Base-by-base conservation (phyloP, 2,888 invertebrate species). In the Limnephilus auricula region DNA sequence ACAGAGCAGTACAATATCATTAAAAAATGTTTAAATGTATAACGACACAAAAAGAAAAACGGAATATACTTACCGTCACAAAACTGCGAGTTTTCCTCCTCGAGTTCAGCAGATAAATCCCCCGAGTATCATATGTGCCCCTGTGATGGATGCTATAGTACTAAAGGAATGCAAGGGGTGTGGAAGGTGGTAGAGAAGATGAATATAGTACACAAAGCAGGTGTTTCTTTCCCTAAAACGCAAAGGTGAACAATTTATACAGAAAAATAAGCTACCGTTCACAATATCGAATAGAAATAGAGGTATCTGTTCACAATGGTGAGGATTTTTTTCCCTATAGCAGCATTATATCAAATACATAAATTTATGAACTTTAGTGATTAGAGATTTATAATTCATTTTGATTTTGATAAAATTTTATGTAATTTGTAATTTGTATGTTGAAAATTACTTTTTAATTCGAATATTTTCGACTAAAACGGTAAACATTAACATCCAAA, bases 61-160 rank as follows among this genome's bases (percentile, higher is more conserved):
- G 9, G 80, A 34, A 82, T 82, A 4, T 15, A 18, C 34, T 31
- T 25, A 25, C 31, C 82, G 34, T 32, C 34, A 37, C 32, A 25
- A 32, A 25, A 32, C 25, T 18, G 82, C 18, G 34, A 82, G 25
- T 32, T 82, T 82, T 82, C 32, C 82, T 25, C 65, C 34, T 15
- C 15, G 6, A 34, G 18, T 82, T 82, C 82, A 82, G 82, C 82
- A 32, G 34, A 82, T 34, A 85, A 85, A 85, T 85, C 85, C 85
- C 84, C 37, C 30, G 40, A 37, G 45, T 45, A 30, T 45, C 85
- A 40, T 85, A 30, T 40, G n/a, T 45, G 85, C 34, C 32, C 9
- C 34, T 80, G 85, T 85, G 45, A 85, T 85, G 85, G 85, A 85
- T 45, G 85, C 85, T n/a, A 30, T 15, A 10, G 30, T 30, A 40